Evolutionary conservation across 2,888 invertebrate species (phyloP), one percentile per base, ranked within the genome.

Genomic region (Epinotia nisella): DNA sequence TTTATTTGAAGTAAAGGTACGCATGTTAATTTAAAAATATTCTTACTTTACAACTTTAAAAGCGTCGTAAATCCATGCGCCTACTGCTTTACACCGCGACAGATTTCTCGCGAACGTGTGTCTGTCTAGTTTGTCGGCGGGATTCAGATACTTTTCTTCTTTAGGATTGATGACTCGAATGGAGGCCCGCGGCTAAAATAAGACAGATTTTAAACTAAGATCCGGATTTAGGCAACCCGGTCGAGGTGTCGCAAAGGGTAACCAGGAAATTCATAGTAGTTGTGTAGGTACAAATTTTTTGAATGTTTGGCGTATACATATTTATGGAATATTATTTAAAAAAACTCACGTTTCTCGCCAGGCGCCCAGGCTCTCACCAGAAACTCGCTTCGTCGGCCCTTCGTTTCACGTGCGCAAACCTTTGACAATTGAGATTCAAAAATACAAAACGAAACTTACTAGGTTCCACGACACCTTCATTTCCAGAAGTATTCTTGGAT

Each of bases 101-200:
- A 99, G 96, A 86, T 99, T 98, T 75, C 96, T 95, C 58, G 98
- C 95, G 88, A 99, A 98, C 51, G 97, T 94, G 84, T 98, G 97
- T 77, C 98, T 95, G 88, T 98, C 98, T 85, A 99, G 97, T 89
- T 98, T 98, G 15, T 96, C 95, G 84, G 98, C 98, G 61, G 96
- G 95, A 83, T 97, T 95, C 94, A 99, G 96, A 81, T 97, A 97
- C 86, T 98, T 98, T 74, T 96, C 95, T 92, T 99, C 99, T 85
- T 96, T 97, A 0, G 99, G 98, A 91, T 98, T 98, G 75, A 99
- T 94, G 0, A 98, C 98, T 67, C 98, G 95, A 29, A 98, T 92
- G 64, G 97, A 97, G 15, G 98, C 99, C 82, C 95, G 88, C 0
- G 88, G 75, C 93, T 93, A 79, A 15, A 80, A 79, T 39, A 55